phyloP scores from a whole-genome alignment of 2,797 vertebrate species.

The Remorina albescens region DNA sequence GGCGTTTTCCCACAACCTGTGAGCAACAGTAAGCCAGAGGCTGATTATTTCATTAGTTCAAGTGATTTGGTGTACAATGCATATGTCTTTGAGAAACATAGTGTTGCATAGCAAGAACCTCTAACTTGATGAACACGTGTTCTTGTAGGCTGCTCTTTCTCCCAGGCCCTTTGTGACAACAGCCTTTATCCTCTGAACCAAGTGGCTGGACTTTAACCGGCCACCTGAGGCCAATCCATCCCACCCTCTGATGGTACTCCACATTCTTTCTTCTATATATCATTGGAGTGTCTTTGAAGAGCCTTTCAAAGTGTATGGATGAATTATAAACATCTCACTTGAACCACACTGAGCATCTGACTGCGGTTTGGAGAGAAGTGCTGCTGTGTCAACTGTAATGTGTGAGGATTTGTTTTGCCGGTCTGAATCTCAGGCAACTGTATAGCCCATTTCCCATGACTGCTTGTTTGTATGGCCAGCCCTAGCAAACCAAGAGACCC shows the following conservation, averaged over 20 bases:
- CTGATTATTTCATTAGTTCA: slow-evolving; percentile 46
- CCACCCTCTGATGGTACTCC: slow-evolving; percentile 36
- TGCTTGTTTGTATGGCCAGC: slow-evolving; percentile 52
- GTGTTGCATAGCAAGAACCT: slow-evolving; percentile 20
- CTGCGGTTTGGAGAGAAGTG: slow-evolving; percentile 28
- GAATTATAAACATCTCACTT: slow-evolving; percentile 24
- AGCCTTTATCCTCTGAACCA: slow-evolving; percentile 44
- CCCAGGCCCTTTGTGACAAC: slow-evolving; percentile 51
- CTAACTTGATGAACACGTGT: slow-evolving; percentile 33
- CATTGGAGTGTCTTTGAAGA: slow-evolving; percentile 4
- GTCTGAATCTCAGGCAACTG: slow-evolving; percentile 29
- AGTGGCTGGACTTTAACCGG: slow-evolving; percentile 47
- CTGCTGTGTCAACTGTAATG: slow-evolving; percentile 22
- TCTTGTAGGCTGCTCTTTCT: slow-evolving; percentile 42
- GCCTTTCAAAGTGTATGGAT: neutral
- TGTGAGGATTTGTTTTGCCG: slow-evolving; percentile 52
- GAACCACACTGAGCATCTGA: slow-evolving; percentile 22
- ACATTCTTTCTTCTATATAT: slow-evolving; percentile 40
- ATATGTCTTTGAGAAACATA: slow-evolving; percentile 25
- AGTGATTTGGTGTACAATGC: slow-evolving; percentile 29
- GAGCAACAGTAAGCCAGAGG: slow-evolving; percentile 17
- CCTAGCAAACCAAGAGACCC: slow-evolving; percentile 35
- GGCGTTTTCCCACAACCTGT: slow-evolving; percentile 35
- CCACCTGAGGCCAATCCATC: slow-evolving; percentile 48
- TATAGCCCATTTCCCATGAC: slow-evolving; percentile 63